Base-by-base conservation (phyloP, 2,888 invertebrate genomes). In the Dexiosoma caninum region DNA sequence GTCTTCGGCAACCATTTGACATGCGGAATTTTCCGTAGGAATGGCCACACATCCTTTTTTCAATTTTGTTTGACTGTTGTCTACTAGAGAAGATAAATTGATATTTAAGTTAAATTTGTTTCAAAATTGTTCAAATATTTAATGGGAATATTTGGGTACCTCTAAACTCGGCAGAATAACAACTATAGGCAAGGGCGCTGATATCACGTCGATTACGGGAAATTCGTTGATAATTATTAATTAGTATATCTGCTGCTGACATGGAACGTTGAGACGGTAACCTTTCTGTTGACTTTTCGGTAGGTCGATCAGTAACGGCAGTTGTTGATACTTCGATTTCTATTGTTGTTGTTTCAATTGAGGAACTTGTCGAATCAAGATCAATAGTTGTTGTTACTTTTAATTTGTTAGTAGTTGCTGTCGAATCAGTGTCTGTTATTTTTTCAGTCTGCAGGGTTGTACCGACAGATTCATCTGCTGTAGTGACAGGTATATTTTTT, bases 1-100 rank as follows among this genome's bases (percentile, higher is more conserved):
- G 23, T 80, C 1, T 0, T 62, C 19, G 0, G 42, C 40, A 1
- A 85, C 78, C 2, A 80, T 72, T 10, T 66, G 55, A 42, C 85
- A 85, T 10, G 74, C 83, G 7, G 53, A 66, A 21, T 82, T 37
- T 0, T 67, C 82, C 0, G 53, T 19, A 0, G 83, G 82, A 10
- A 88, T 78, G 3, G 60, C 75, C 1, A 86, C 74, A 55, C 88
- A 88, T 2, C 89, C 88, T 2, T 85, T 85, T 30, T 77, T 72
- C 23, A 55, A 30, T 53, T 67, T 78, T 1, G 49, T 60, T 19
- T 19, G 16, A 8, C 42, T 55, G 37, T 64, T 57, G 14, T 49
- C 83, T 78, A 30, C 19, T 14, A 46, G 14, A 49, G 37, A 21
- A 57, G 37, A 14, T 9, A 30, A 66, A 49, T 27, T 51, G 3